phyloP scores from a whole-genome alignment of 2,113 vertebrate genomes.

The Hipposideros armiger region DNA sequence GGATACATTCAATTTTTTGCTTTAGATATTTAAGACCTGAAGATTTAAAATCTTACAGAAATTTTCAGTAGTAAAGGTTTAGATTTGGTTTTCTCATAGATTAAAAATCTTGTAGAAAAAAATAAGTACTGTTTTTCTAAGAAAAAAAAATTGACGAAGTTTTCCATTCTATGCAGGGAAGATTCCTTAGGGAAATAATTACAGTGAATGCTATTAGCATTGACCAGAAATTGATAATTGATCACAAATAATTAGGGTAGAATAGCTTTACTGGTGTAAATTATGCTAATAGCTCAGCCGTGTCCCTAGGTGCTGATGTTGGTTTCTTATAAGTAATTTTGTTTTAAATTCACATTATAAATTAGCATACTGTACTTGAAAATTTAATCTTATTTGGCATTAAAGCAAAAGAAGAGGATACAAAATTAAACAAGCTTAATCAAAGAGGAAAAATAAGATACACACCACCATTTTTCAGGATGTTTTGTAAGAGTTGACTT shows the following conservation, averaged over 20 bases:
- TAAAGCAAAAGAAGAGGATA: conserved; percentile 87
- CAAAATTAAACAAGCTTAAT: conserved; percentile 88
- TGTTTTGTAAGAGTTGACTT: conserved; percentile 80
- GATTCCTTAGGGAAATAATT: conserved; percentile 85
- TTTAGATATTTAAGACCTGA: conserved; percentile 49
- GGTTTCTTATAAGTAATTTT: conserved; percentile 84
- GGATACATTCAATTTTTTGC: conserved; percentile 13
- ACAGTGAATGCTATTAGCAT: conserved; percentile 83
- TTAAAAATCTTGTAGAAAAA: conserved; percentile 65
- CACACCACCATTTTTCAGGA: conserved; percentile 83
- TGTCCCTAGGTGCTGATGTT: conserved; percentile 82
- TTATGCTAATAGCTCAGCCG: conserved; percentile 83
- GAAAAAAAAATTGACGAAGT: conserved; percentile 72
- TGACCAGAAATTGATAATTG: conserved; percentile 89
- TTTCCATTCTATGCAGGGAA: conserved; percentile 76
- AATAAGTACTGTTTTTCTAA: conserved; percentile 66
- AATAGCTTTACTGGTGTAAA: conserved; percentile 78
- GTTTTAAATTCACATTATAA: conserved; percentile 85
- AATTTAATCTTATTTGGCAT: conserved; percentile 89
- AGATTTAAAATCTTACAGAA: conserved; percentile 55
- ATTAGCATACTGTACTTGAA: conserved; percentile 87
- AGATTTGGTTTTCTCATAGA: conserved; percentile 55
- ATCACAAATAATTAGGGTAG: conserved; percentile 87
- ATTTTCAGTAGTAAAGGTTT: conserved; percentile 54
- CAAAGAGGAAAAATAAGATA: conserved; percentile 86